Percentiles rank a stretch among this genome's conserved stretches.
phyloP scores from a whole-genome alignment of 2,888 invertebrate genomes.

The Imbricaverruca yamaguchii region DNA sequence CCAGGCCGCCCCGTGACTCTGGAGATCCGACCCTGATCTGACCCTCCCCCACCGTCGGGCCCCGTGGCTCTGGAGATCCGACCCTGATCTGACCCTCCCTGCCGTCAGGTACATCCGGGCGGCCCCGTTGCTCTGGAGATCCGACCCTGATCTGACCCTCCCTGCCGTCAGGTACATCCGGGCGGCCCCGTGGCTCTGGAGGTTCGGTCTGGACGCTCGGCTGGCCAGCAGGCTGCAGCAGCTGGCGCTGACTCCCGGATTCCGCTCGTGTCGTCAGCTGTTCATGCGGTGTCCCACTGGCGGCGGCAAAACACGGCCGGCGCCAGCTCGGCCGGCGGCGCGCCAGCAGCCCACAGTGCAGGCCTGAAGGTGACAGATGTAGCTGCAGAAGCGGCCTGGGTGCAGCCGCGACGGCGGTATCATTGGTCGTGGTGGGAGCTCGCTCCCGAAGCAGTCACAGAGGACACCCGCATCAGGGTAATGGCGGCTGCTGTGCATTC shows the following conservation, averaged over 20 bases:
- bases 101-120: not conserved
- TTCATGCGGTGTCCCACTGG: not conserved
- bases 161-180: not conserved
- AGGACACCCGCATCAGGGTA: too few relatives aligned
- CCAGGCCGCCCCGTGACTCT: not conserved
- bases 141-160: not conserved
- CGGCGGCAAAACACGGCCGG: too few relatives aligned
- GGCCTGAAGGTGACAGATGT: too few relatives aligned
- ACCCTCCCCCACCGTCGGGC: not conserved
- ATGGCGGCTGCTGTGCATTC: too few relatives aligned
- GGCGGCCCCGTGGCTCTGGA: slow-evolving; percentile 20
- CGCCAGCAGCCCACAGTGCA: too few relatives aligned
- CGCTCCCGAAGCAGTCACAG: too few relatives aligned
- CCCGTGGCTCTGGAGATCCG: slow-evolving; percentile 5
- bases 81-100: not conserved
- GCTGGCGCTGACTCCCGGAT: not conserved
- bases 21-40: not conserved
- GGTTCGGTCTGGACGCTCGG: not conserved
- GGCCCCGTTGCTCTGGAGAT: not conserved
- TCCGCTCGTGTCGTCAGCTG: not conserved
- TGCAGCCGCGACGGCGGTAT: too few relatives aligned
- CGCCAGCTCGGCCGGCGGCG: too few relatives aligned
- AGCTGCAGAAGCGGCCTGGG: too few relatives aligned
- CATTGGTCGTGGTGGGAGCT: too few relatives aligned
- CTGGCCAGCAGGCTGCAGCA: not conserved